Conservation (phyloP, 2,113 vertebrate species). For the Peucedramus taeniatus region DNA sequence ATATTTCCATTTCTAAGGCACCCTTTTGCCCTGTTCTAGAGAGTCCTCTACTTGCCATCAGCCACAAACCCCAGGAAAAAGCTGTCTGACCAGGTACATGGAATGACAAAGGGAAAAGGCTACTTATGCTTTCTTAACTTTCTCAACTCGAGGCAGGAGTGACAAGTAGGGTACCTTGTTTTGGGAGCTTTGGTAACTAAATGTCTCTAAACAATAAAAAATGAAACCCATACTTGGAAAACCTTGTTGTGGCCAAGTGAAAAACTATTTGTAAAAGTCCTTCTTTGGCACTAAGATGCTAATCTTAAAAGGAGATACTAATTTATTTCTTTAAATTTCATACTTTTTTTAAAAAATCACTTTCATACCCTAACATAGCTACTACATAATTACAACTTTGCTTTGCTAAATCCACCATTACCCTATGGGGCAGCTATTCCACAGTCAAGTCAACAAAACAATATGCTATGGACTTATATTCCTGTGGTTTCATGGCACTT, state of each 20-base stretch:
- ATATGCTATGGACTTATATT: background rate
- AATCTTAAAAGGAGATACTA: accelerated
- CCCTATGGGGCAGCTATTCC: background rate
- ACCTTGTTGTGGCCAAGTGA: background rate
- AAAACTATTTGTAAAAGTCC: background rate
- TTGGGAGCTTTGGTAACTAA: background rate
- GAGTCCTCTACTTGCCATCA: background rate
- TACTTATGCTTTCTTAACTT: background rate
- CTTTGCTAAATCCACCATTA: background rate
- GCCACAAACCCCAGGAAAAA: background rate
- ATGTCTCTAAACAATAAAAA: background rate
- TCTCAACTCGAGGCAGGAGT: background rate
- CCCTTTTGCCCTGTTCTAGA: background rate
- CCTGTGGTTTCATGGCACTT: background rate
- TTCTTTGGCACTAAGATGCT: background rate
- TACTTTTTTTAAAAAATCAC: background rate
- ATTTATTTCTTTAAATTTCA: background rate
- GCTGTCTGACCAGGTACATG: background rate
- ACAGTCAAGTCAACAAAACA: background rate
- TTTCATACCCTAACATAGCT: background rate
- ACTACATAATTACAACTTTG: background rate
- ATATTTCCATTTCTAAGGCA: background rate
- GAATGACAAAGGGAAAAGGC: background rate
- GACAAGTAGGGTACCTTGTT: background rate
- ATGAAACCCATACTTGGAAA: background rate